Percentiles rank a stretch among this genome's conserved stretches.
These are phyloP conservation scores for Uromys caudimaculatus DNA, from an alignment of 2,797 vertebrate genomes.

Conservation along the genomic window DNA sequence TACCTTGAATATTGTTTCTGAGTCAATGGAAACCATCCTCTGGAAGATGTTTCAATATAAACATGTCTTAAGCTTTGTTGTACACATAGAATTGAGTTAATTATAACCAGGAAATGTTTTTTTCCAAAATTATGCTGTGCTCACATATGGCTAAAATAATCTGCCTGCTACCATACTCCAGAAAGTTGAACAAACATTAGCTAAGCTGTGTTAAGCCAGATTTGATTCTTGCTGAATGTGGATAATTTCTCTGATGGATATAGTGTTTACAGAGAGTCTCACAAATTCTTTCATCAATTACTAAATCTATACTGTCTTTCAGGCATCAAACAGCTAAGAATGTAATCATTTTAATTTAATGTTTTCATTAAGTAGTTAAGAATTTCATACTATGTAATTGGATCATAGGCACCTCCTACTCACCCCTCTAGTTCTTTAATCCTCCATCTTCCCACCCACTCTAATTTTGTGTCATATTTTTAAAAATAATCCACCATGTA, in stretches of 20 bases:
- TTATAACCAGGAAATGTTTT: not conserved
- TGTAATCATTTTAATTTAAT: not conserved
- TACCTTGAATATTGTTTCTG: not conserved
- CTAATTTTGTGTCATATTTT: not conserved
- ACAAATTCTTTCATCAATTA: slow-evolving; percentile 32
- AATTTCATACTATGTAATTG: not conserved
- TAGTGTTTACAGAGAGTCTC: not conserved
- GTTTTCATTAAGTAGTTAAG: not conserved
- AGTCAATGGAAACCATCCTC: not conserved
- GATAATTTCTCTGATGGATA: not conserved
- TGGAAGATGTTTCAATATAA: not conserved
- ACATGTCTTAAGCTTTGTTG: not conserved
- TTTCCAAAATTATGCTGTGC: not conserved
- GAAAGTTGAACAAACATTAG: not conserved
- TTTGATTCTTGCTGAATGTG: not conserved
- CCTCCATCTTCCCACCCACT: not conserved
- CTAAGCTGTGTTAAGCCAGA: not conserved
- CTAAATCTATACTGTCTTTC: slow-evolving; percentile 15
- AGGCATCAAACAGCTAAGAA: not conserved
- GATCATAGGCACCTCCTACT: not conserved
- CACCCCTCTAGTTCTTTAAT: not conserved
- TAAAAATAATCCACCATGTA: not conserved
- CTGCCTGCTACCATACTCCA: no score
- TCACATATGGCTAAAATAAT: not conserved
- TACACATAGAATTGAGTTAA: not conserved